Conservation (phyloP, 2,113 vertebrate species). For the Procavia capensis region DNA sequence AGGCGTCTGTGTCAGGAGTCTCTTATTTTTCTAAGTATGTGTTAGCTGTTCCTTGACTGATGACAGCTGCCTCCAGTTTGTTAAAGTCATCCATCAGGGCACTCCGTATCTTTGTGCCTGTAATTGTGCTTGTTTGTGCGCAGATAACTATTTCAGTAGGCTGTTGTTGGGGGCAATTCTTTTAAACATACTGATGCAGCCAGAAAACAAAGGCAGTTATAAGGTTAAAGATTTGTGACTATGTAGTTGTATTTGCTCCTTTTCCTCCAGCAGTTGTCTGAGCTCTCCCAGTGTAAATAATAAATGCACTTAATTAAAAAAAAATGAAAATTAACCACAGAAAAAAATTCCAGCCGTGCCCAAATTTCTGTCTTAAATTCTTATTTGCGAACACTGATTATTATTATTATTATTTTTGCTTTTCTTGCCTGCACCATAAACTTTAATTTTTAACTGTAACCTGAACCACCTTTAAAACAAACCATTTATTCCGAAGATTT, state of each 20-base stretch:
- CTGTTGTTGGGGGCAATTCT: background rate
- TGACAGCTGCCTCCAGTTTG: background rate
- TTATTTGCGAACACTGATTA: background rate
- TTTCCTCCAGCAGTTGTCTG: rapidly evolving
- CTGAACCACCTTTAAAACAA: constrained; percentile 81
- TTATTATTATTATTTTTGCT: too few relatives aligned
- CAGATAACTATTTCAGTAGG: background rate
- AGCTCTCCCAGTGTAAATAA: background rate
- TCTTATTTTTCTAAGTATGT: background rate
- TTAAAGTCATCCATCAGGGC: background rate
- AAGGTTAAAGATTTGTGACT: background rate
- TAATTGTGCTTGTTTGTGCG: background rate
- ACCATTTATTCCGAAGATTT: constrained; percentile 49
- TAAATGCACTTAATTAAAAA: constrained; percentile 36
- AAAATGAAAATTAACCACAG: constrained; percentile 38
- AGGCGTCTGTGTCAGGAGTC: background rate
- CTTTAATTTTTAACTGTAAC: constrained; percentile 55
- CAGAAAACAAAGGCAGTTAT: background rate
- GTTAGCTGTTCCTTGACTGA: background rate
- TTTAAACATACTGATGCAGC: background rate
- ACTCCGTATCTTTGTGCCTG: background rate
- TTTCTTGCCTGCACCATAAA: background rate
- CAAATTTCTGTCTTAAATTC: constrained; percentile 37
- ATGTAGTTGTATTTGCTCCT: background rate
- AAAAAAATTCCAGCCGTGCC: background rate